Base-by-base conservation (phyloP, 2,797 vertebrate genomes). In the Brotula barbata region DNA sequence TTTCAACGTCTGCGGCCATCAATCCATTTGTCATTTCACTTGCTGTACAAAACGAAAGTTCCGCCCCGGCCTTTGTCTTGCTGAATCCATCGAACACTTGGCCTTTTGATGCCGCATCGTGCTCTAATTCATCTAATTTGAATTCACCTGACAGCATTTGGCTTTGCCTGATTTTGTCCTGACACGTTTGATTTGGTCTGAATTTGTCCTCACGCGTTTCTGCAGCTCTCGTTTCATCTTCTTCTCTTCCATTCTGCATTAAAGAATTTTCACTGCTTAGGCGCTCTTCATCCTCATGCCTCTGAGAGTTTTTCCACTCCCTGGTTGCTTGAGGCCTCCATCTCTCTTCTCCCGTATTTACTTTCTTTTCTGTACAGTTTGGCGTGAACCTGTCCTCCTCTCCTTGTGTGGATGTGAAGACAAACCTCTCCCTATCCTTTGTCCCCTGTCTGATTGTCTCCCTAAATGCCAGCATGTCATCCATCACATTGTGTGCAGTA, bases 401-500 rank as follows among this genome's bases (percentile, higher is more conserved):
- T 68, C 40, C 55, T 64, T 65, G 81, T 75, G 69, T 75, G 71
- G 48, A 65, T 51, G 65, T 61, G 59, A 73, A 77, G 73, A 67
- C 81, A 75, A 60, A 75, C 58, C 71, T 68, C 64, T 33, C 71
- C 60, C n/a, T 33, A 6, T 84, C 72, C 43, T 70, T 74, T 77
- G 77, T 78, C 73, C 74, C 78, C 36, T 73, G 71, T 77, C 71
- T 71, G 79, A 89, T 75, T 68, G 83, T 86, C 82, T 83, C 77
- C 54, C 53, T 82, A 90, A 91, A 91, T 91, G 88, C 89, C 90
- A 91, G 72, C 22, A 28, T 83, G 81, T 88, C 85, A 77, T 69
- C 65, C 41, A n/a, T 65, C 2, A 43, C 50, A 78, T 81, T 80
- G 74, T 88, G 69, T 57, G 50, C 53, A 4, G 58, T 85, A 56